Conservation (phyloP, 1,140 invertebrate genomes). For the Procambarus virginalis region DNA sequence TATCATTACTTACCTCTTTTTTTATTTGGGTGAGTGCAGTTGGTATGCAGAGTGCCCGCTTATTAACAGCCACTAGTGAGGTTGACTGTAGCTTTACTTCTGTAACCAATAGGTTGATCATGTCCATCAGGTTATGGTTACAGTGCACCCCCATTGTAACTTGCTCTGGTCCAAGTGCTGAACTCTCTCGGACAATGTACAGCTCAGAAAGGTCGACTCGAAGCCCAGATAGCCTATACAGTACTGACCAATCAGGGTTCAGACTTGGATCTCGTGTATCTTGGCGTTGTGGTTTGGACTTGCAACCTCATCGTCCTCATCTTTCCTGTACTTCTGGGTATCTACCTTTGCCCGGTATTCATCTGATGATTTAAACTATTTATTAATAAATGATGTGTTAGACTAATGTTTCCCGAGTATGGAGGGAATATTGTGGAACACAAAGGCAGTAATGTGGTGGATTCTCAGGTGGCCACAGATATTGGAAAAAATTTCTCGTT, state of each 20-base stretch:
- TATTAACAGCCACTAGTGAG: slow-evolving; percentile 66
- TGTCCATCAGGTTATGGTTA: slow-evolving; percentile 33
- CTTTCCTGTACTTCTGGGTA: slow-evolving; percentile 29
- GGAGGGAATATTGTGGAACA: slow-evolving; percentile 21
- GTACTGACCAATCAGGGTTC: slow-evolving; percentile 34
- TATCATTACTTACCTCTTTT: slow-evolving; percentile 30
- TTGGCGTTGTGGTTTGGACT: slow-evolving; percentile 27
- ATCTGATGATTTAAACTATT: slow-evolving; percentile 42
- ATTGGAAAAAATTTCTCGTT: not conserved
- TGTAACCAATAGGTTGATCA: slow-evolving; percentile 56
- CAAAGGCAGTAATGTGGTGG: slow-evolving; percentile 38
- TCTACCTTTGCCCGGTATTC: slow-evolving; percentile 28
- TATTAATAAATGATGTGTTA: slow-evolving; percentile 34
- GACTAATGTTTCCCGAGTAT: slow-evolving; percentile 37
- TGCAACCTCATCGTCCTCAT: slow-evolving; percentile 17
- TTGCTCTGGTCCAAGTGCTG: slow-evolving; percentile 16
- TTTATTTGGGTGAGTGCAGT: slow-evolving; percentile 59
- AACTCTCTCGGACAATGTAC: not conserved
- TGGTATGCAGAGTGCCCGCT: slow-evolving; percentile 63
- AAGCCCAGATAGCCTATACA: slow-evolving; percentile 3
- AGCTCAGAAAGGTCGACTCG: slow-evolving; percentile 28
- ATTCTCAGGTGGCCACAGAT: slow-evolving; percentile 39
- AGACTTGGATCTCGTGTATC: slow-evolving; percentile 52
- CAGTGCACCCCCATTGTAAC: not conserved
- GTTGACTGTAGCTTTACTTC: slow-evolving; percentile 60